A percentile compares a stretch with the other conserved stretches of the same genome.
Evolutionary conservation across 2,888 invertebrate species (phyloP).

Genomic region (Oithona nana): DNA sequence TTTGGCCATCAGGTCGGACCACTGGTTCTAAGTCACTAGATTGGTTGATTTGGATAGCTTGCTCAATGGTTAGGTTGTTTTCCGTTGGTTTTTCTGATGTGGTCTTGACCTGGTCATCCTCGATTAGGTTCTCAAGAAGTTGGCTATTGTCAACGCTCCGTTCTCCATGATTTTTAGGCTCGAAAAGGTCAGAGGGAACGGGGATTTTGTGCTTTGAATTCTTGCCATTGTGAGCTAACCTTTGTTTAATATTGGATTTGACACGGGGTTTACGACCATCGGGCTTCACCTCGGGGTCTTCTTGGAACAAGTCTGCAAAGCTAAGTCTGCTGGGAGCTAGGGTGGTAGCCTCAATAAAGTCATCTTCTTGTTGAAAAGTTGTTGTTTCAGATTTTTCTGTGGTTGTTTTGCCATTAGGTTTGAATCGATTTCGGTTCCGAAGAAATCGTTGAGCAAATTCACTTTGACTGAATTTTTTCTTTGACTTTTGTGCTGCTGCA

Average conservation of each 20-base stretch:
- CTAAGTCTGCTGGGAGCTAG: not conserved
- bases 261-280: slow-evolving; percentile 14
- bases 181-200: not conserved
- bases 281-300: not conserved
- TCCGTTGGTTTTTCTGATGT: not conserved
- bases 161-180: not conserved
- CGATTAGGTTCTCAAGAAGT: not conserved
- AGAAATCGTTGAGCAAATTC: not conserved
- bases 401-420: not conserved
- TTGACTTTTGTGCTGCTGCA: not conserved
- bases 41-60: not conserved
- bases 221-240: slow-evolving; percentile 6
- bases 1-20: not conserved
- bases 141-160: not conserved
- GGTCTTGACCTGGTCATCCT: not conserved
- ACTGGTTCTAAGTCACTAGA: not conserved
- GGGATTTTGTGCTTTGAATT: not conserved
- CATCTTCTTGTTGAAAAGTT: not conserved
- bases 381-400: not conserved
- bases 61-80: not conserved
- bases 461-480: not conserved
- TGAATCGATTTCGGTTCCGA: no score
- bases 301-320: not conserved
- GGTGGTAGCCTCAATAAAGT: not conserved
- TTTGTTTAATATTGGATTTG: slow-evolving; percentile 6